phyloP scores from a whole-genome alignment of 2,797 vertebrate species.

The Rhabdomys pumilio region DNA sequence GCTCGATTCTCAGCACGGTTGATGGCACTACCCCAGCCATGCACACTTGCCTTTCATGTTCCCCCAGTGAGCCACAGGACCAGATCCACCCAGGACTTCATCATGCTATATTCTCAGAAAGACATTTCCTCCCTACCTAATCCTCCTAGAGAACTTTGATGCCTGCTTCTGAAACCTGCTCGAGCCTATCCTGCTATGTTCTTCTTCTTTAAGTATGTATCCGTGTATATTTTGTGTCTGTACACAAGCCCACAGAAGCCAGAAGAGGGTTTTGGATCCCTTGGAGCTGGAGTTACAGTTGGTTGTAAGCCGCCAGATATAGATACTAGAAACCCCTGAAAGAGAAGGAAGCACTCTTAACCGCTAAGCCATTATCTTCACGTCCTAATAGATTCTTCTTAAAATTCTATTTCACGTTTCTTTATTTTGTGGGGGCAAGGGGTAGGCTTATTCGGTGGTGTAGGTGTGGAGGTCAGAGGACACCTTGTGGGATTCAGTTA shows the following conservation, averaged over 20 bases:
- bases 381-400: background rate
- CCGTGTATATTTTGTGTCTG: background rate
- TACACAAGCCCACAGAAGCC: background rate
- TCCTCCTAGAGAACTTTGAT: background rate
- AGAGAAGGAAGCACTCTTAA: background rate
- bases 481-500: background rate
- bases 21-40: background rate
- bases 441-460: background rate
- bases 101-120: background rate
- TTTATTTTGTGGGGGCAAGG: background rate
- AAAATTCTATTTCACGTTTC: background rate
- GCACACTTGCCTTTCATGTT: background rate
- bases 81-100: background rate
- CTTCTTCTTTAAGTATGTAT: background rate
- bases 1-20: background rate
- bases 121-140: background rate
- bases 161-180: background rate
- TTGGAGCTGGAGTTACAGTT: background rate
- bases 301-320: background rate
- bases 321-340: background rate
- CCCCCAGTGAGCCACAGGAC: background rate
- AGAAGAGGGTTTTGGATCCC: background rate
- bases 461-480: background rate
- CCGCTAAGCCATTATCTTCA: background rate
- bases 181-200: background rate